Evolutionary conservation across 1,140 invertebrate genomes (phyloP), one percentile per base, ranked within the genome.

Genomic region (Rhizoglyphus robini): DNA sequence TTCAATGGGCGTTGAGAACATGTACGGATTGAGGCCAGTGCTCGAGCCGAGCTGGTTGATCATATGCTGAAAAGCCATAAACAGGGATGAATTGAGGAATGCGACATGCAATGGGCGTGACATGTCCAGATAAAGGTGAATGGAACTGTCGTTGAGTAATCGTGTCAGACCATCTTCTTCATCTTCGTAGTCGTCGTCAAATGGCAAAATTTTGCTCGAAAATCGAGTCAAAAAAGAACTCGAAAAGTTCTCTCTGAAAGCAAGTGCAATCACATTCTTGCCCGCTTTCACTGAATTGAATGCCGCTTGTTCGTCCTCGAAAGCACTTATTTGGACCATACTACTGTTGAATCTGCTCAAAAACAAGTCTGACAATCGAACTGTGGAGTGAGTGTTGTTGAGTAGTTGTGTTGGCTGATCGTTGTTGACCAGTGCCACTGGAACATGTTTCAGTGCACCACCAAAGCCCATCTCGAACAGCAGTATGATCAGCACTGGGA

Each of bases 391-490:
- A 60, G 15, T 60, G 23, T 60, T 23, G 20, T 54, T 54, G 8
- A 54, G 15, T n/a, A n/a, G n/a, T n/a, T n/a, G n/a, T n/a, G n/a
- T n/a, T 25, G 8, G 8, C 8, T 8, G 8, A 46, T 78, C 76
- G 5, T 72, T 65, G 66, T 78, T 78, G 5, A 92, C 86, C 63
- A 96, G 81, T 31, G 87, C 89, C 73, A 96, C 69, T 68, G 82
- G 83, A 0, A 96, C 80, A 48, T 86, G 85, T 54, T 82, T 84
- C 0, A 92, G 92, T 74, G 58, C 36, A n/a, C 58, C 27, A 91
- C 88, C 32, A 87, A 81, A 67, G 91, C 92, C 69, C 95, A 91
- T 25, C 90, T 88, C 68, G 93, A 75, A 76, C 90, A 96, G 58
- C 23, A n/a, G n/a, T 27, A 60, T 29, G 15, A 32, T 60, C 2